Conservation (phyloP, 2,113 vertebrate genomes). For the Thomomys bottae region DNA sequence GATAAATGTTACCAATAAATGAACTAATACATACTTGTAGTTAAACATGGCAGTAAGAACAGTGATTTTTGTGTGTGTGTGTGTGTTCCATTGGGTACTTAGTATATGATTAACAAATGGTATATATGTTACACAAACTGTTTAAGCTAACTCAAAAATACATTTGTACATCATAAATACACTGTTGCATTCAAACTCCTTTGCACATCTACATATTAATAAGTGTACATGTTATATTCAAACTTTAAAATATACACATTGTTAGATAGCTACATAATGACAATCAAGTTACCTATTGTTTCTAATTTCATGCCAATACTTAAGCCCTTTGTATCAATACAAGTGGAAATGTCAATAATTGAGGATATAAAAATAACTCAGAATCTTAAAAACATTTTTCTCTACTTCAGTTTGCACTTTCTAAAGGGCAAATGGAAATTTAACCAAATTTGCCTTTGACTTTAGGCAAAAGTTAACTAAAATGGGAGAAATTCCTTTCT, state of each 20-base stretch:
- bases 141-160: not conserved
- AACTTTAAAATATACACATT: not conserved
- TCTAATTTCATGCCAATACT: not conserved
- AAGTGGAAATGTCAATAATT: slow-evolving; percentile 30
- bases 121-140: not conserved
- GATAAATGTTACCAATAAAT: not conserved
- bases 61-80: not conserved
- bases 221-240: too few species aligned
- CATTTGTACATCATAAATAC: not conserved
- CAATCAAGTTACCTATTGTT: not conserved
- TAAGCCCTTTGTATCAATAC: not conserved
- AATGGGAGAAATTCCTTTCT: not conserved
- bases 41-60: not conserved
- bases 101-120: not conserved
- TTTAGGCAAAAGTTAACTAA: not conserved
- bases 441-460: too few species aligned
- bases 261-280: not conserved
- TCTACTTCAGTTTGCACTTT: not conserved
- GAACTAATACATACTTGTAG: not conserved
- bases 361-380: not conserved
- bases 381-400: not conserved
- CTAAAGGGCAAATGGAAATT: slow-evolving; percentile 52
- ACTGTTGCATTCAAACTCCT: not conserved
- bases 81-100: not conserved
- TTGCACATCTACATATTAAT: too few species aligned